Percentiles rank a stretch among this genome's conserved stretches.
These are phyloP conservation scores for Andinoacara biseriatus DNA, from an alignment of 2,113 vertebrate genomes.

Conservation along the genomic window DNA sequence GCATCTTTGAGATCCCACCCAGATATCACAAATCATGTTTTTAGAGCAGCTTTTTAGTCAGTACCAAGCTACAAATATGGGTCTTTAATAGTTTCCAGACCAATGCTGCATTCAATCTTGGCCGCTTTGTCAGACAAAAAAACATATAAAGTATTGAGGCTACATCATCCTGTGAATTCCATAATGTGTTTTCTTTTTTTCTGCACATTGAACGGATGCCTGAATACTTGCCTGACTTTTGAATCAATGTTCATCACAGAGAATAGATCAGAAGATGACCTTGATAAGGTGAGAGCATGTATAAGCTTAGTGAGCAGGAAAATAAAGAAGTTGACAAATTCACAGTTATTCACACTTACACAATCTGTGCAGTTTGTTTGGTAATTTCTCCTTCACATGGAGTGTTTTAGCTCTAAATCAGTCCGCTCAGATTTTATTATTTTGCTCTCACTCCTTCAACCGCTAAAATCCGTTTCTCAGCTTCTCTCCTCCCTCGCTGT, in stretches of 20 bases:
- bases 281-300: slow-evolving; percentile 6
- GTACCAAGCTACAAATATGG: too few relatives aligned
- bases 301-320: neutral
- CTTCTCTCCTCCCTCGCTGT: neutral
- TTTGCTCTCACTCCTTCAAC: neutral
- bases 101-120: slow-evolving; percentile 9
- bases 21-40: too few relatives aligned
- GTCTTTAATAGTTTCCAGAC: slow-evolving; percentile 13
- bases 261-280: slow-evolving; percentile 27
- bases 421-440: neutral
- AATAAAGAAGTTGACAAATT: slow-evolving; percentile 24
- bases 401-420: neutral
- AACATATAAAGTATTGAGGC: neutral
- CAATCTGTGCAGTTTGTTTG: neutral
- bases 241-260: slow-evolving; percentile 24
- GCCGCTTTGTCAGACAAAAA: neutral
- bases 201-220: neutral
- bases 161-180: neutral
- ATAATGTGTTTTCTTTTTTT: neutral
- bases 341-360: slow-evolving; percentile 24
- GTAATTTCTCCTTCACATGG: neutral
- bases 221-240: neutral
- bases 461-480: slow-evolving; percentile 34
- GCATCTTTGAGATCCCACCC: too few relatives aligned
- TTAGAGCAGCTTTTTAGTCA: too few relatives aligned